Percentiles rank a stretch among this genome's conserved stretches.
phyloP scores from a whole-genome alignment of 2,888 invertebrate species.

The Oligia latruncula region DNA sequence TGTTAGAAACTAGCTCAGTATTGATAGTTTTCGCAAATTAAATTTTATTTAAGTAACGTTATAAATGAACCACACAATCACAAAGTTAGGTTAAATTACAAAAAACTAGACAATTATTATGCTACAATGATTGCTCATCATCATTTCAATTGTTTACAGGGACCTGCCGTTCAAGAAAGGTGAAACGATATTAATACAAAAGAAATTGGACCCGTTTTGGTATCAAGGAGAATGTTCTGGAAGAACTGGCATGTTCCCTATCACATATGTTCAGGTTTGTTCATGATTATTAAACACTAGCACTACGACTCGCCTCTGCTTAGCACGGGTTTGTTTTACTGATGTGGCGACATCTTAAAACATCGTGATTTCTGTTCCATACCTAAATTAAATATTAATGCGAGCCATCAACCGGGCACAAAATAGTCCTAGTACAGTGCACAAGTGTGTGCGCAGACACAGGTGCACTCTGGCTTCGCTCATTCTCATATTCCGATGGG shows the following conservation, averaged over 20 bases:
- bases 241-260: constrained; percentile 95
- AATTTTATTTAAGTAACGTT: no score
- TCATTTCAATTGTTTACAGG: constrained; percentile 82
- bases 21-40: no score
- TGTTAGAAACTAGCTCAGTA: no score
- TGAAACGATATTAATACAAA: constrained; percentile 94
- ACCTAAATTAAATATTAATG: neutral
- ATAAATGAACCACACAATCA: no score
- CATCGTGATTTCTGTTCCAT: neutral
- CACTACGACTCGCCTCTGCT: neutral
- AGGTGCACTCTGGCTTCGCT: no score
- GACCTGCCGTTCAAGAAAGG: constrained; percentile 96
- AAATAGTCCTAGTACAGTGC: no score
- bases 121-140: neutral
- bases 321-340: neutral
- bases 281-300: neutral
- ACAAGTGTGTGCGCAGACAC: no score
- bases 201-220: constrained; percentile 96
- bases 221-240: constrained; percentile 95
- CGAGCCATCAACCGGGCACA: neutral
- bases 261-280: constrained; percentile 94
- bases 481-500: no score
- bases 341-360: neutral
- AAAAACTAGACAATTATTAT: no score
- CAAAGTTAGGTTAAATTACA: no score